phyloP scores from a whole-genome alignment of 2,888 invertebrate species.

The Spisula subtruncata region DNA sequence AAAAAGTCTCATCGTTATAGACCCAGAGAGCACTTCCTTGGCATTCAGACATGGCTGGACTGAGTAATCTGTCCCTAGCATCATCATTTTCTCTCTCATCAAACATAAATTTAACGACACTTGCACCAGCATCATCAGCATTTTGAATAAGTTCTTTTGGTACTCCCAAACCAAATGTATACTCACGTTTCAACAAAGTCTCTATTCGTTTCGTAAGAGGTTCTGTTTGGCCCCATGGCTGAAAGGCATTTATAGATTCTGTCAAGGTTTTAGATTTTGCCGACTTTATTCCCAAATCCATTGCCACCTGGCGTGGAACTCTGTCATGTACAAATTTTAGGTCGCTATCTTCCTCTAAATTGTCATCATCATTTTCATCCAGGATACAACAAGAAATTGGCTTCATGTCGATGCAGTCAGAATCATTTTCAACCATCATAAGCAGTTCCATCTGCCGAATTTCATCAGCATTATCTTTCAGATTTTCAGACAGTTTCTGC shows the following conservation, averaged over 20 bases:
- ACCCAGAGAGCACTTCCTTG: constrained; percentile 86
- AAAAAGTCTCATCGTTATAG: constrained; percentile 84
- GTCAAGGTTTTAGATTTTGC: constrained; percentile 74
- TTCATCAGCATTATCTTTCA: not conserved
- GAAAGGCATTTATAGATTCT: constrained; percentile 69
- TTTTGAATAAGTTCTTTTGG: constrained; percentile 85
- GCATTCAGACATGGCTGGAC: constrained; percentile 81
- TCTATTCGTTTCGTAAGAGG: constrained; percentile 81
- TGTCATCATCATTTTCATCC: constrained; percentile 39
- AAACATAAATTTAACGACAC: constrained; percentile 79
- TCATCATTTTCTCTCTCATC: constrained; percentile 83
- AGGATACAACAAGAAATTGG: constrained; percentile 49
- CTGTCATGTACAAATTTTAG: constrained; percentile 52
- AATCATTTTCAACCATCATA: constrained; percentile 35
- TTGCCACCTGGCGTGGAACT: constrained; percentile 74
- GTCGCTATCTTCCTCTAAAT: constrained; percentile 30
- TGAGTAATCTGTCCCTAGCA: constrained; percentile 73
- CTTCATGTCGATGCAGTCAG: not conserved
- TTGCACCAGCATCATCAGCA: constrained; percentile 84
- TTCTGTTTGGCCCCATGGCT: constrained; percentile 81
- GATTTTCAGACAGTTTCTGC: not conserved
- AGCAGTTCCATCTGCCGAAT: constrained; percentile 22
- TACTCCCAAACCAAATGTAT: constrained; percentile 83
- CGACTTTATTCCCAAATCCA: constrained; percentile 78
- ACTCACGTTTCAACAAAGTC: constrained; percentile 77